Percentiles rank a stretch among this genome's conserved stretches.
Evolutionary conservation across 1,140 invertebrate species (phyloP).

Genomic region (Zophobas morio): DNA sequence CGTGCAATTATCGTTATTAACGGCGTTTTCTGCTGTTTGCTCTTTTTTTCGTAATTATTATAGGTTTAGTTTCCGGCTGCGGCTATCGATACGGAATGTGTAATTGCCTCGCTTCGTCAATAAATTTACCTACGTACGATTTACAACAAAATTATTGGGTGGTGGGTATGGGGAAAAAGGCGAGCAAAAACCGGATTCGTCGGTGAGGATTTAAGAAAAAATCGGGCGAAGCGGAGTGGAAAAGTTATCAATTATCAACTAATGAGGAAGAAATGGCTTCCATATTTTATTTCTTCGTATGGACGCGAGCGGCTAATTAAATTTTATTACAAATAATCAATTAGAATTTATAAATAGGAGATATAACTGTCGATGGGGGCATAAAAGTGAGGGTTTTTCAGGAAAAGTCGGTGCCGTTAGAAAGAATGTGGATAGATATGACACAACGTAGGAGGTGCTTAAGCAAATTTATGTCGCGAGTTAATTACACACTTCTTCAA

Average conservation of each 20-base stretch:
- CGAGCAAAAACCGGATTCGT: background rate
- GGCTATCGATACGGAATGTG: slow-evolving; percentile 23
- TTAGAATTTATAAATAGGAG: slow-evolving; percentile 21
- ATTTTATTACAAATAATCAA: slow-evolving; percentile 16
- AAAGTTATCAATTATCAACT: slow-evolving; percentile 7
- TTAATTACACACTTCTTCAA: no score
- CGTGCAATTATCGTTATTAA: slow-evolving; percentile 33
- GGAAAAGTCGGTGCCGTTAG: background rate
- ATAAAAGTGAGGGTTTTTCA: slow-evolving; percentile 8
- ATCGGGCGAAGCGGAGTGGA: background rate
- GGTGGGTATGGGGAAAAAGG: background rate
- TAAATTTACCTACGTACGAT: slow-evolving; percentile 35
- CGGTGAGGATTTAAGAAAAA: background rate
- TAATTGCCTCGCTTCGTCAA: slow-evolving; percentile 24
- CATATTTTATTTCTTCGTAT: no score
- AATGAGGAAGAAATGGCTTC: background rate
- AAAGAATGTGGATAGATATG: no score
- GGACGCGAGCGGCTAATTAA: slow-evolving; percentile 8
- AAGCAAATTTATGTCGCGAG: no score
- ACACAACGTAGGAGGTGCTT: no score
- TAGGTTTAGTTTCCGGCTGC: slow-evolving; percentile 28
- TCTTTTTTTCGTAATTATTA: slow-evolving; percentile 25
- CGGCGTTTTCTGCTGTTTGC: slow-evolving; percentile 29
- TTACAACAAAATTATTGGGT: slow-evolving; percentile 33
- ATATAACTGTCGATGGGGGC: slow-evolving; percentile 12